Conservation (phyloP, 1,140 invertebrate genomes). For the Bilobella aurantiaca region DNA sequence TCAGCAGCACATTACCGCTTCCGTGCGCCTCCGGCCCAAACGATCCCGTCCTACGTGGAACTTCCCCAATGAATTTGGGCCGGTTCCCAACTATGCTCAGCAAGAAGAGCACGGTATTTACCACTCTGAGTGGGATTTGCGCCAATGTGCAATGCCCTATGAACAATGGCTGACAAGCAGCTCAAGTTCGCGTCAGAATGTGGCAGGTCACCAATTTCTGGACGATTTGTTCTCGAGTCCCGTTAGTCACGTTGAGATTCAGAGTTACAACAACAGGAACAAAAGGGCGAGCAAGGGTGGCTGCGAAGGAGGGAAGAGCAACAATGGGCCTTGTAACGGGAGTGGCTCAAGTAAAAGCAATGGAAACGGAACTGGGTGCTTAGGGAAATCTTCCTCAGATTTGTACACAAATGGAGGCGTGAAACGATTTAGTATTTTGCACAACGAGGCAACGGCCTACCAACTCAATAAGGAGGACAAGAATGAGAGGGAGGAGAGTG, state of each 20-base stretch:
- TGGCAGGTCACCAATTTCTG: background rate
- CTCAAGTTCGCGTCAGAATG: background rate
- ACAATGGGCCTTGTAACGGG: too few species aligned
- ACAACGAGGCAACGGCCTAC: constrained; percentile 71
- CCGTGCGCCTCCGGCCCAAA: constrained; percentile 30
- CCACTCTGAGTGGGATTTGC: constrained; percentile 34
- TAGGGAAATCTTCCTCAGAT: background rate
- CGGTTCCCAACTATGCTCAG: constrained; percentile 32
- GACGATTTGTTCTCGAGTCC: background rate
- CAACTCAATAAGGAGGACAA: constrained; percentile 49
- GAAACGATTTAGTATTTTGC: constrained; percentile 55
- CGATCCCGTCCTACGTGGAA: constrained; percentile 28
- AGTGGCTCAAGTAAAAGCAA: background rate
- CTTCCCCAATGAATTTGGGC: constrained; percentile 30
- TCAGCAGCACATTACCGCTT: constrained; percentile 26
- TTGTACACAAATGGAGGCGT: constrained; percentile 16
- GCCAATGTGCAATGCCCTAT: constrained; percentile 32
- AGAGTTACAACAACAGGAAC: background rate
- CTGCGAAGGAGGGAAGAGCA: background rate
- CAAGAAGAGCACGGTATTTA: constrained; percentile 13
- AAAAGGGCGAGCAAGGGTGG: background rate
- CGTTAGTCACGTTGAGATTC: background rate
- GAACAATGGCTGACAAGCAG: constrained; percentile 26
- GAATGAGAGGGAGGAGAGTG: constrained; percentile 13
- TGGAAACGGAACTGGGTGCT: background rate